Evolutionary conservation across 2,888 invertebrate species (phyloP).

Genomic region (Miltochrista miniata): DNA sequence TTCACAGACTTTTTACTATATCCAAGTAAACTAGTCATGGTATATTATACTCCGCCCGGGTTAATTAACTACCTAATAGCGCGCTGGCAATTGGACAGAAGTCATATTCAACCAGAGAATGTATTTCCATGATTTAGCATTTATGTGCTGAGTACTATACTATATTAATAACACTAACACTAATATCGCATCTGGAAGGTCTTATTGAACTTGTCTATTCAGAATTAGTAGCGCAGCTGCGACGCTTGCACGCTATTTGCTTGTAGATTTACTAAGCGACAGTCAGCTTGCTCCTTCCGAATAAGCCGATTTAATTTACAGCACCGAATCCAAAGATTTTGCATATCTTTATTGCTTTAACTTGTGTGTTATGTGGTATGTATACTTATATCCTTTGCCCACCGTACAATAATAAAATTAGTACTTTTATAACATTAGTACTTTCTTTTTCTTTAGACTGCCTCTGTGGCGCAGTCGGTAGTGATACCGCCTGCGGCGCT

Average conservation of each 20-base stretch:
- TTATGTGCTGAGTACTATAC: conserved; percentile 1
- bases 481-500: too few species aligned
- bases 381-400: too few species aligned
- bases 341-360: neutral
- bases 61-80: too few species aligned
- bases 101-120: neutral
- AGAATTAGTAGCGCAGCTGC: conserved; percentile 53
- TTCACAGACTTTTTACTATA: too few species aligned
- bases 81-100: neutral
- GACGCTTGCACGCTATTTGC: conserved; percentile 45
- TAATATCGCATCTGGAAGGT: conserved; percentile 27
- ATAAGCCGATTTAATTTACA: conserved; percentile 41
- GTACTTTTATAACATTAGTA: too few species aligned
- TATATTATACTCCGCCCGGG: too few species aligned
- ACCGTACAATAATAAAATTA: too few species aligned
- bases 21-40: too few species aligned
- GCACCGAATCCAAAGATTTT: neutral
- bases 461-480: too few species aligned
- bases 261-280: conserved; percentile 32
- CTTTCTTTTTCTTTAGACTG: too few species aligned
- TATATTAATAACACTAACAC: too few species aligned
- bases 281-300: conserved; percentile 40
- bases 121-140: neutral
- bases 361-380: too few species aligned
- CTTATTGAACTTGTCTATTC: conserved; percentile 45